Base-by-base conservation (phyloP, 2,113 vertebrate genomes). In the Ornithorhynchus anatinus region DNA sequence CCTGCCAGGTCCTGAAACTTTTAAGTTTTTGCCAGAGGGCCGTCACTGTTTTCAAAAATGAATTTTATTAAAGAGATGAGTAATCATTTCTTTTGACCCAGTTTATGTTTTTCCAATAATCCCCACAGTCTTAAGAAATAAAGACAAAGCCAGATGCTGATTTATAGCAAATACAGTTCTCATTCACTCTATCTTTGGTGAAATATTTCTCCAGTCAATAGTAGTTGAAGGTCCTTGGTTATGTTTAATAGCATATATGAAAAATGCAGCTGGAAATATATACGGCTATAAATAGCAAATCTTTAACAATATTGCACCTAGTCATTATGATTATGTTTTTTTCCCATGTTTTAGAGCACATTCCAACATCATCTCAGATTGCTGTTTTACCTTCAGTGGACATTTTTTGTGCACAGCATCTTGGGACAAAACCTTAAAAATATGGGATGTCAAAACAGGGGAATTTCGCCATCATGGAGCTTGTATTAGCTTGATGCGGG, bases 351-450 rank as follows among this genome's bases (percentile, higher is more conserved):
- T 74, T 66, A 95, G 94, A 64, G 89, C 84, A 0, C 94, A 95
- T 17, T 35, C 29, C 52, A 94, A 91, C 5, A 89, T 88, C 1
- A 61, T 94, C 59, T 93, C 94, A 1, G 90, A 91, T 63, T 95
- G 94, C 83, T 92, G 92, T 61, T 96, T 95, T 72, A 94, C 89
- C 61, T 48, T 43, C 68, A 89, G 87, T 1, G 92, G 94, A 3
- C 90, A 62, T 60, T 90, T 88, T 58, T 80, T 95, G 58, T 95
- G 94, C 80, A 95, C 92, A 8, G 88, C 92, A 25, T 93, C 93
- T 4, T 95, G 95, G 92, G 93, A 95, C 54, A 95, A 88, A 69
- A 91, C 39, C 5, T 72, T 95, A 54, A 94, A 93, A 84, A 85
- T 94, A 70, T 94, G 93, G 94, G 92, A 94, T 27, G 54, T 94